Percentiles rank a stretch among this genome's conserved stretches.
phyloP scores from a whole-genome alignment of 2,797 vertebrate genomes.

The Macroramphosus scolopax region DNA sequence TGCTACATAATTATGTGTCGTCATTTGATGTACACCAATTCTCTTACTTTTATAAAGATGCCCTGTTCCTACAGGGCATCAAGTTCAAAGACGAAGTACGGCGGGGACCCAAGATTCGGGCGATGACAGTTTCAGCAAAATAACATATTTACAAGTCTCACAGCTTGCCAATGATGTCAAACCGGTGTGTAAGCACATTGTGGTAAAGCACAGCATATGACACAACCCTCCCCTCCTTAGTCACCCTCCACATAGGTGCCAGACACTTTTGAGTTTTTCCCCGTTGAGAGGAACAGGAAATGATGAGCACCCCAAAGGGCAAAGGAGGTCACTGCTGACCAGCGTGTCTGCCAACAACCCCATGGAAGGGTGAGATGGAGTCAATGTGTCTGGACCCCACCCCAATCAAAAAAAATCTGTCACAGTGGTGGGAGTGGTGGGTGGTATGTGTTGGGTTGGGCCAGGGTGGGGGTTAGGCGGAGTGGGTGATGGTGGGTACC shows the following conservation, averaged over 20 bases:
- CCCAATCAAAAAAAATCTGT: slow-evolving; percentile 57
- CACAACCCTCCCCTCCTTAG: slow-evolving; percentile 27
- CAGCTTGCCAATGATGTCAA: slow-evolving; percentile 20
- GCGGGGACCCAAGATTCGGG: too few relatives aligned
- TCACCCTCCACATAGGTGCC: slow-evolving; percentile 49
- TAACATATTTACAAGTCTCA: slow-evolving; percentile 34
- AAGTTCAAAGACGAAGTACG: not conserved
- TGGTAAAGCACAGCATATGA: slow-evolving; percentile 7
- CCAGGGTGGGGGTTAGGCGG: slow-evolving; percentile 46
- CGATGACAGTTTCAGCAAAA: slow-evolving; percentile 9
- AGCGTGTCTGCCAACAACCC: slow-evolving; percentile 62
- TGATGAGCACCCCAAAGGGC: slow-evolving; percentile 62
- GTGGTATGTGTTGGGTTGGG: slow-evolving; percentile 48
- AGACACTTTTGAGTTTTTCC: slow-evolving; percentile 57
- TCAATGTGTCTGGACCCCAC: slow-evolving; percentile 63
- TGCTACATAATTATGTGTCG: too few relatives aligned
- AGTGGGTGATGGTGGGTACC: slow-evolving; percentile 74
- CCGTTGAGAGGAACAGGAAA: slow-evolving; percentile 67
- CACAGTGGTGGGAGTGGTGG: slow-evolving; percentile 56
- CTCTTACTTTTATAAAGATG: slow-evolving; percentile 18
- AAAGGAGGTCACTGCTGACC: slow-evolving; percentile 68
- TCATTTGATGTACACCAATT: not conserved
- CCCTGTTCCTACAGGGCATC: slow-evolving; percentile 18
- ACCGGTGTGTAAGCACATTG: slow-evolving; percentile 1
- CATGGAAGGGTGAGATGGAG: slow-evolving; percentile 61